Evolutionary conservation across 1,140 invertebrate species (phyloP), one percentile per base, ranked within the genome.

Genomic region (Zelostemma sp.): DNA sequence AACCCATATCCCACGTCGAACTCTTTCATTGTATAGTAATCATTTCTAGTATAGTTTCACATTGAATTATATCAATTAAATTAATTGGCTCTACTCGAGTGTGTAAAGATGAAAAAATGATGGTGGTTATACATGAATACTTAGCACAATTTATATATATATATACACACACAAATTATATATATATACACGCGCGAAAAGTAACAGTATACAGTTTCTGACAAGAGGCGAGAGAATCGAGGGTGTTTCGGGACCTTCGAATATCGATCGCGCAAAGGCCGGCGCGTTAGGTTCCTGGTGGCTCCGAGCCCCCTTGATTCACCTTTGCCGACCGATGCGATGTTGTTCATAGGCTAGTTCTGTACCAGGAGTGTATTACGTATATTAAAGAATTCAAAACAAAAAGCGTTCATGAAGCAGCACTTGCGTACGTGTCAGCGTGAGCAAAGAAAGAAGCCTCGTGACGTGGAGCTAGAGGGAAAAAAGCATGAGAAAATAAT

Each of bases 1-100:
- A 62, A 56, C 68, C 67, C 65, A 68, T 63, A 70, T 74, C 73
- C 71, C 67, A 77, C 74, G 75, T 68, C 71, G 71, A 76, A 78
- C 72, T 81, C 73, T 81, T 79, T 81, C 80, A 82, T 77, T 81
- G 77, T 81, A 81, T 79, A 82, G 79, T 79, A 81, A 81, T 79
- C 78, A 80, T 82, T 79, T 80, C 41, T 79, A 81, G 77, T 59
- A 77, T 82, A 80, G 77, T 78, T 76, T 77, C 73, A 79, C 76
- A 82, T 76, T 78, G 72, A 78, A 77, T 54, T 65, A 78, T 81
- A 81, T 73, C 64, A 80, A 73, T 61, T 80, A 71, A 80, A 76
- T 63, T 76, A 79, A 79, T 80, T 75, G 77, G 77, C 74, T 77
- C 74, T 78, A 79, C 75, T 78, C 54, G 74, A 80, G 66, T 80